Percentiles rank a stretch among this genome's conserved stretches.
Evolutionary conservation across 2,888 invertebrate genomes (phyloP).

Genomic region (Chironomus tentans): DNA sequence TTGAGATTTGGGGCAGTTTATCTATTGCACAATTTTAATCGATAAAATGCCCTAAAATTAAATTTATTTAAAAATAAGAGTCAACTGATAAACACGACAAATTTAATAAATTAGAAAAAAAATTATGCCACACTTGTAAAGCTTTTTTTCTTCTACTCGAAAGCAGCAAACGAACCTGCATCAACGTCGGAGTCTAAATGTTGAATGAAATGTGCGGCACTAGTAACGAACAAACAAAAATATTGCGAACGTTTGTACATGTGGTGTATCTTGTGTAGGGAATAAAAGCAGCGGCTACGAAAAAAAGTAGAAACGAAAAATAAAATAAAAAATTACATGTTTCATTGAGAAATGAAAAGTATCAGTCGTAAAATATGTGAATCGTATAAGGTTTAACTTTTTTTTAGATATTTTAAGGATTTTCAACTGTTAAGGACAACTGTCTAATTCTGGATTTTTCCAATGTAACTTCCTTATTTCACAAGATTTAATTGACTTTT

Average conservation of each 20-base stretch:
- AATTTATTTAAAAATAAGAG: too few species aligned
- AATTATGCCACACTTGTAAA: background rate
- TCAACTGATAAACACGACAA: background rate
- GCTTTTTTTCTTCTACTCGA: background rate
- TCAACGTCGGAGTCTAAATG: conserved; percentile 20
- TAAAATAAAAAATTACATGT: background rate
- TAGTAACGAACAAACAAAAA: conserved; percentile 24
- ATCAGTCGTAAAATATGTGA: background rate
- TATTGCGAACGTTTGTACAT: conserved; percentile 10
- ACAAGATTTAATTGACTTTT: too few species aligned
- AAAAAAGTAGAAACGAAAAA: conserved; percentile 5
- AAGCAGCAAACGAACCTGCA: conserved; percentile 13
- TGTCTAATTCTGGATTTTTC: background rate
- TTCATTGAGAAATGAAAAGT: background rate
- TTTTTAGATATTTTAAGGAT: background rate
- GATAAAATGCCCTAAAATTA: background rate
- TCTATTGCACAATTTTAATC: background rate
- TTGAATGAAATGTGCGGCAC: conserved; percentile 24
- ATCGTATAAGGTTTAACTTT: background rate
- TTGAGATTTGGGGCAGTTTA: too few species aligned
- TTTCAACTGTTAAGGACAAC: background rate
- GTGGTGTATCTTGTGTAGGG: background rate
- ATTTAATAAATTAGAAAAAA: background rate
- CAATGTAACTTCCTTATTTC: too few species aligned
- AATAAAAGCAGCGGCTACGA: background rate